Evolutionary conservation across 2,888 invertebrate species (phyloP), one percentile per base, ranked within the genome.

Genomic region (Urechis unicinctus): DNA sequence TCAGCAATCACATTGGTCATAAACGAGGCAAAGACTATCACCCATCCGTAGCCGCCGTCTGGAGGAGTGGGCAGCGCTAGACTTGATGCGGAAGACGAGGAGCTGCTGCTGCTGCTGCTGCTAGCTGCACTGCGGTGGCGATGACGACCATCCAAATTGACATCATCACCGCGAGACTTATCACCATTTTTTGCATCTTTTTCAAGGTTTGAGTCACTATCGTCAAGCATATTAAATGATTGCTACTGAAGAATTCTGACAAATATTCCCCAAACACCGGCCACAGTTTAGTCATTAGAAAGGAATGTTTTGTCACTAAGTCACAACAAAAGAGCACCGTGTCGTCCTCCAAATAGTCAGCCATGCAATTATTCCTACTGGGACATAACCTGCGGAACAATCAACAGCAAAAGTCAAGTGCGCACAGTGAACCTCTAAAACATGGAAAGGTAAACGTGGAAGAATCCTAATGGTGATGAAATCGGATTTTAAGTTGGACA

Each of bases 41-140:
- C 83, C 91, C 91, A 92, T 0, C 93, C 93, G 92, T 92, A 92
- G 13, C 92, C 93, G 0, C 92, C 92, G 72, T 92, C 92, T 2
- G 66, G 65, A 13, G 61, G 36, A 36, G 36, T 13, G 9, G 36
- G 36, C 17, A 36, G 36, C 36, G 36, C 9, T 9, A 36, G 36
- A 9, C 9, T 13, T 13, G 36, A 36, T 17, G 9, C 36, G 36
- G 9, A 13, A 9, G 9, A 36, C 36, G 36, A 13, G 17, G 36
- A 36, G 9, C 17, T 17, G 17, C 17, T 17, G 17, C 9, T 13
- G 9, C 9, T 13, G 9, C 9, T 36, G 9, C 9, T 13, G 9
- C 9, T 13, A 36, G 36, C 9, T 13, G 36, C 9, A 13, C 9
- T 13, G 17, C 9, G 9, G 36, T 36, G 36, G 9, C 36, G 36